Evolutionary conservation across 2,888 invertebrate species (phyloP).

Genomic region (Pristionchus japonicus): DNA sequence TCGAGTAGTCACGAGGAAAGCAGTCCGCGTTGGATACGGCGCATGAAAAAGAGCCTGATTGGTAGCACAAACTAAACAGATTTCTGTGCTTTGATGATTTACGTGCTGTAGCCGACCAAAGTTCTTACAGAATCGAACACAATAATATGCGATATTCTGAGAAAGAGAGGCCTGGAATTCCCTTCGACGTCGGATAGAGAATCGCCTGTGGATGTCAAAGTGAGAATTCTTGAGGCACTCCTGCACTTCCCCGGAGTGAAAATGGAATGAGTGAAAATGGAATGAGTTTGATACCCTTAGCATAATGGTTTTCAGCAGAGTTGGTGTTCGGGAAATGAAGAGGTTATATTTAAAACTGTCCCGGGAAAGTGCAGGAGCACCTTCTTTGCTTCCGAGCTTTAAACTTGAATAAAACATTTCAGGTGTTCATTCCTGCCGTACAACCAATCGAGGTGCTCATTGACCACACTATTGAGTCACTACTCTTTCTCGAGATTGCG

Average conservation of each 20-base stretch:
- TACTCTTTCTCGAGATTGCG: slow-evolving; percentile 10
- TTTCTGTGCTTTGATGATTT: background rate
- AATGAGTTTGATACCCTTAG: too few relatives aligned
- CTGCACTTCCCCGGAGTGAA: too few relatives aligned
- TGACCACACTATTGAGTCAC: background rate
- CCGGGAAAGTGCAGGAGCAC: too few relatives aligned
- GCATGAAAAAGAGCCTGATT: background rate
- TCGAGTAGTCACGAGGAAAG: background rate
- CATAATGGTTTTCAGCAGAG: too few relatives aligned
- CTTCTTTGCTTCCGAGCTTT: too few relatives aligned
- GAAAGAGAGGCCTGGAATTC: slow-evolving; percentile 8
- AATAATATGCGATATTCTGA: slow-evolving; percentile 33
- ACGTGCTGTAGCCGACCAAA: background rate
- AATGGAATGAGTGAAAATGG: too few relatives aligned
- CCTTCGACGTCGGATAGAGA: background rate
- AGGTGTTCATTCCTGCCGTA: background rate
- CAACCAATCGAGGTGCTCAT: background rate
- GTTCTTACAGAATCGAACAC: background rate
- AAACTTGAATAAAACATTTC: too few relatives aligned
- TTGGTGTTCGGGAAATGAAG: too few relatives aligned
- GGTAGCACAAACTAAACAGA: background rate
- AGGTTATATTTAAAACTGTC: too few relatives aligned
- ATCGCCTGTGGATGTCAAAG: background rate
- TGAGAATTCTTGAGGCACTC: background rate
- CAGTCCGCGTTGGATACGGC: background rate